These are phyloP conservation scores for Tinea pellionella DNA, from an alignment of 2,888 invertebrate genomes.

Conservation along the genomic window DNA sequence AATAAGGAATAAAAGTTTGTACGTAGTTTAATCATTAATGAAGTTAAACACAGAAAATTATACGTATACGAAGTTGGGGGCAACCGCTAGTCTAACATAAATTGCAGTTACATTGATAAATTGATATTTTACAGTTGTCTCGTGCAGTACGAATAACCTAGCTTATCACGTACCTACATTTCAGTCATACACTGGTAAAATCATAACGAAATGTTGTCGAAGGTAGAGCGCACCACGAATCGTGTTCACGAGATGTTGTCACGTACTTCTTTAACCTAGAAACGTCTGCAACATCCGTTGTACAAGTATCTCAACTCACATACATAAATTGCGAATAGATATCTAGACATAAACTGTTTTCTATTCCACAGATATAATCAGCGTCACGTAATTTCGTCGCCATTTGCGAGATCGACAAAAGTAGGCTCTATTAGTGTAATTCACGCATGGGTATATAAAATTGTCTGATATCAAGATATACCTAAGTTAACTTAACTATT, in stretches of 20 bases:
- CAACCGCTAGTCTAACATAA: no score
- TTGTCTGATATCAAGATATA: not conserved
- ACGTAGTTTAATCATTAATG: no score
- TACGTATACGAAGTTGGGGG: no score
- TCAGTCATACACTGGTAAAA: not conserved
- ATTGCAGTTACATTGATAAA: not conserved
- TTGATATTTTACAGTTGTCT: not conserved
- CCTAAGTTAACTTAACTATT: no score
- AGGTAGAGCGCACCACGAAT: not conserved
- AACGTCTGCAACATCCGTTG: slow-evolving; percentile 10
- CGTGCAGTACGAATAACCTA: not conserved
- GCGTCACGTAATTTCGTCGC: slow-evolving; percentile 13
- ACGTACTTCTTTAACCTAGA: slow-evolving; percentile 21
- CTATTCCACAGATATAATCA: slow-evolving; percentile 14
- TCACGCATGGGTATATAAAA: slow-evolving; percentile 1
- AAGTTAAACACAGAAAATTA: no score
- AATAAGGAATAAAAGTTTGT: no score
- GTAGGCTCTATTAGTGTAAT: not conserved
- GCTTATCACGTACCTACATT: not conserved
- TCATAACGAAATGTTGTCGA: not conserved
- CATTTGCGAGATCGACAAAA: slow-evolving; percentile 12
- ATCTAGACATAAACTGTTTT: slow-evolving; percentile 12
- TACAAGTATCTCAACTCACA: slow-evolving; percentile 12
- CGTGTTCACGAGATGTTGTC: slow-evolving; percentile 17
- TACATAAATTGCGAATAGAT: slow-evolving; percentile 8